A percentile compares a stretch with the other conserved stretches of the same genome.
phyloP scores from a whole-genome alignment of 2,888 invertebrate genomes.

The Lithophane leautieri region DNA sequence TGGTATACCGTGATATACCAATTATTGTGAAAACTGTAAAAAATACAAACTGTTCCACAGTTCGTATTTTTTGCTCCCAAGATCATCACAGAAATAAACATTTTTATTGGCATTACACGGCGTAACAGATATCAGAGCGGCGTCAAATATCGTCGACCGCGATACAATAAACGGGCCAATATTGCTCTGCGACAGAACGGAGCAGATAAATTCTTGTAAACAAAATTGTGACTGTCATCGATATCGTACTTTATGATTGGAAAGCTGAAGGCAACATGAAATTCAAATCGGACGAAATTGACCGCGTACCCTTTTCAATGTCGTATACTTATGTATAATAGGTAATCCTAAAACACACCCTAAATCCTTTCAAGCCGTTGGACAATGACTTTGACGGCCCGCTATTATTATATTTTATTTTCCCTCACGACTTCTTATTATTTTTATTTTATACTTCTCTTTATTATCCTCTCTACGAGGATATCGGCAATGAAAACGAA shows the following conservation, averaged over 20 bases:
- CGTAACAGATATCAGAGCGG: slow-evolving; percentile 63
- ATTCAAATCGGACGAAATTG: slow-evolving; percentile 83
- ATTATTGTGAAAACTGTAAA: no score
- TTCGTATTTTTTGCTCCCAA: slow-evolving; percentile 34
- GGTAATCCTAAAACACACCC: slow-evolving; percentile 75
- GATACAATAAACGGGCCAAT: slow-evolving; percentile 64
- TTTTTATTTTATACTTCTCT: slow-evolving; percentile 88
- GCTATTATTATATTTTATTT: slow-evolving; percentile 87
- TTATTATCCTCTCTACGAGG: slow-evolving; percentile 85
- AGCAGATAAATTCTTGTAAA: slow-evolving; percentile 85
- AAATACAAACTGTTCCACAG: slow-evolving; percentile 40
- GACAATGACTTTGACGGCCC: slow-evolving; percentile 80
- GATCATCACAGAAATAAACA: slow-evolving; percentile 62
- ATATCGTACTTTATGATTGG: slow-evolving; percentile 86
- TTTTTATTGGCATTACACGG: slow-evolving; percentile 62
- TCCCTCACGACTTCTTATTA: slow-evolving; percentile 85
- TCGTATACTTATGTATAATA: slow-evolving; percentile 66
- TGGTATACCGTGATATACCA: slow-evolving; percentile 2
- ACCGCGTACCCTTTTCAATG: slow-evolving; percentile 81
- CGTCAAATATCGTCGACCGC: slow-evolving; percentile 61
- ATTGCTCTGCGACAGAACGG: slow-evolving; percentile 67
- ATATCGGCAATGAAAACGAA: slow-evolving; percentile 87
- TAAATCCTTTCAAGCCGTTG: slow-evolving; percentile 80
- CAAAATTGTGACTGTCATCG: slow-evolving; percentile 86
- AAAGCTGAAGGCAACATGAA: slow-evolving; percentile 77